Conservation (phyloP, 1,140 invertebrate genomes). For the Penaeus japonicus region DNA sequence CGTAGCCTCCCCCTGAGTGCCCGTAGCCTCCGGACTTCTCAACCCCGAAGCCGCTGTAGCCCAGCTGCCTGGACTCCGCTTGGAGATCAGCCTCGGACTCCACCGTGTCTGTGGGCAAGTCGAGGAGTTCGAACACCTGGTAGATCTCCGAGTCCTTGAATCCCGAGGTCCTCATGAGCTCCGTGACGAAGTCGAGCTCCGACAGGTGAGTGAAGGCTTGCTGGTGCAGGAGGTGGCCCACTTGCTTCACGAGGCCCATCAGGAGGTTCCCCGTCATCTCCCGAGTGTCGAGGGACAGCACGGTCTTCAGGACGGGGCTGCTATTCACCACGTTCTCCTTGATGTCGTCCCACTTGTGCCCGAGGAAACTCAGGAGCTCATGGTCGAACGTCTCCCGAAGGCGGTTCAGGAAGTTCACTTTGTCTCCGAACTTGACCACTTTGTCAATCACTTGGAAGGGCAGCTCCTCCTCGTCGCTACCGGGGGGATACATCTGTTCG, state of each 20-base stretch:
- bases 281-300: background rate
- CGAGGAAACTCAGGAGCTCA: slow-evolving; percentile 13
- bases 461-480: background rate
- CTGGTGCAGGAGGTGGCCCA: slow-evolving; percentile 9
- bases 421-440: slow-evolving; percentile 24
- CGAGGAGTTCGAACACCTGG: slow-evolving; percentile 32
- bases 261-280: slow-evolving; percentile 1
- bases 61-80: slow-evolving; percentile 15
- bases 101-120: background rate
- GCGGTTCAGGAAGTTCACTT: background rate
- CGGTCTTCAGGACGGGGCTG: slow-evolving; percentile 10
- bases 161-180: slow-evolving; percentile 37
- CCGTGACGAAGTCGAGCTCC: slow-evolving; percentile 38
- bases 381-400: slow-evolving; percentile 20
- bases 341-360: slow-evolving; percentile 27
- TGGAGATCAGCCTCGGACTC: background rate
- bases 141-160: slow-evolving; percentile 43
- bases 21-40: slow-evolving; percentile 49
- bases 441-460: slow-evolving; percentile 13
- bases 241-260: background rate
- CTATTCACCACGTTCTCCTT: slow-evolving; percentile 6
- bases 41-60: background rate
- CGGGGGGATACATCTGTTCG: slow-evolving; percentile 40
- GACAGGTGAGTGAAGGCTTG: slow-evolving; percentile 40
- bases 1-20: slow-evolving; percentile 27